These are phyloP conservation scores for Sclerurus mexicanus DNA, from an alignment of 2,113 vertebrate species.

Conservation along the genomic window DNA sequence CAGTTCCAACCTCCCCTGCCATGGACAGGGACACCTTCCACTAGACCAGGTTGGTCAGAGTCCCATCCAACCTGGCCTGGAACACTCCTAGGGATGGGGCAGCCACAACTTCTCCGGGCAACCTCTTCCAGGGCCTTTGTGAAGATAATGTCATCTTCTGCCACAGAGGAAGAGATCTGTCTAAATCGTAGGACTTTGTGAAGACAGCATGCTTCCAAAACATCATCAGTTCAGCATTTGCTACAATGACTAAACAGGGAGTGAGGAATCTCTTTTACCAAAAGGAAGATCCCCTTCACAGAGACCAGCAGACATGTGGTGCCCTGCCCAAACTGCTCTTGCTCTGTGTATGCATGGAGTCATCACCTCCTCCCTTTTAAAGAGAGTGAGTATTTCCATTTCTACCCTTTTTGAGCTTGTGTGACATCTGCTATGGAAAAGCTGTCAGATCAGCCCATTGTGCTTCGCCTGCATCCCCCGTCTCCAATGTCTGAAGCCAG, in stretches of 20 bases:
- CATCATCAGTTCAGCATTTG: neutral
- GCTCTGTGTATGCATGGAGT: neutral
- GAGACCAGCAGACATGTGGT: neutral
- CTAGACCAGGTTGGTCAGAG: neutral
- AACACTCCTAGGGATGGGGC: neutral
- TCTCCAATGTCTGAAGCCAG: rapidly evolving
- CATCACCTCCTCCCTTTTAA: neutral
- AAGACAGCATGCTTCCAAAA: neutral
- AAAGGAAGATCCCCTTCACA: neutral
- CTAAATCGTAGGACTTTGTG: neutral
- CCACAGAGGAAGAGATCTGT: neutral
- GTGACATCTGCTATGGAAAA: neutral
- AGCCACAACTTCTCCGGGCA: neutral
- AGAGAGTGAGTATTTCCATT: neutral
- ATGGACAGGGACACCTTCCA: neutral
- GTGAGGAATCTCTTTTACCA: neutral
- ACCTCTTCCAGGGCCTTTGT: neutral
- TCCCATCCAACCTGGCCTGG: neutral
- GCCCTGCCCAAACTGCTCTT: neutral
- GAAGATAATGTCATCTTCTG: neutral
- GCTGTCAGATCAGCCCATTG: neutral
- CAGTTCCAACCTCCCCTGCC: neutral
- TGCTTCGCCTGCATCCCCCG: neutral
- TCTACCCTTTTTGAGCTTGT: neutral
- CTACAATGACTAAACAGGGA: neutral